phyloP scores from a whole-genome alignment of 1,140 invertebrate genomes.

The Meteorus sp. region DNA sequence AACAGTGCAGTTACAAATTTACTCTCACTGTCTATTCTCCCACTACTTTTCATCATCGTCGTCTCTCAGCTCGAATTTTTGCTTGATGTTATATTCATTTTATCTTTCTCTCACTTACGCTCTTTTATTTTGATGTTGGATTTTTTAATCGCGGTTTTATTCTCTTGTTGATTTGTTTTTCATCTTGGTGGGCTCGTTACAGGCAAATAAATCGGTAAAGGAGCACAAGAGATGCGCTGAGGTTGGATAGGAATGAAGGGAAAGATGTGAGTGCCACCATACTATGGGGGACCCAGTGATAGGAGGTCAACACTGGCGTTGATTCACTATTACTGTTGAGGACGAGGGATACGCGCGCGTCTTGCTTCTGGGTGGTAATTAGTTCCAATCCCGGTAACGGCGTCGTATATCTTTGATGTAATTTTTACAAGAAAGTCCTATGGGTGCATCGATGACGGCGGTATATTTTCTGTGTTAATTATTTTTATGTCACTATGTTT shows the following conservation, averaged over 20 bases:
- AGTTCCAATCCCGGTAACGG: conserved; percentile 53
- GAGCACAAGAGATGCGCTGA: conserved; percentile 35
- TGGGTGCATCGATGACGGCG: conserved; percentile 39
- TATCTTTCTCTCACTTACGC: conserved; percentile 1
- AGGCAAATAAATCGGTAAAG: conserved; percentile 48
- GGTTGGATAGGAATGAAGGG: conserved; percentile 37
- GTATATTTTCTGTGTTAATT: conserved; percentile 43
- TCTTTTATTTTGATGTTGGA: conserved; percentile 12
- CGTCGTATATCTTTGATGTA: conserved; percentile 52
- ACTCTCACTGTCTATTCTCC: not conserved
- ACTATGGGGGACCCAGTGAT: conserved; percentile 37
- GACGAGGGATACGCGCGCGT: conserved; percentile 37
- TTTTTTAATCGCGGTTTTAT: too few species aligned
- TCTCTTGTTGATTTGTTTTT: not conserved
- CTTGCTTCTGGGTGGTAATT: conserved; percentile 57
- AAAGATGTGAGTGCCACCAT: too few species aligned
- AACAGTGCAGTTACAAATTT: conserved; percentile 15
- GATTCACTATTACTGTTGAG: conserved; percentile 41
- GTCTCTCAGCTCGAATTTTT: not conserved
- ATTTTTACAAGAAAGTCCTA: conserved; percentile 42
- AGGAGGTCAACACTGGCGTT: conserved; percentile 47
- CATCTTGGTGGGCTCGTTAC: conserved; percentile 40
- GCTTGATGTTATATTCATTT: too few species aligned
- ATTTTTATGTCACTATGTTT: conserved; percentile 40
- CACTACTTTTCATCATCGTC: not conserved